Base-by-base conservation (phyloP, 2,113 vertebrate species). In the Colistium nudipinnis region DNA sequence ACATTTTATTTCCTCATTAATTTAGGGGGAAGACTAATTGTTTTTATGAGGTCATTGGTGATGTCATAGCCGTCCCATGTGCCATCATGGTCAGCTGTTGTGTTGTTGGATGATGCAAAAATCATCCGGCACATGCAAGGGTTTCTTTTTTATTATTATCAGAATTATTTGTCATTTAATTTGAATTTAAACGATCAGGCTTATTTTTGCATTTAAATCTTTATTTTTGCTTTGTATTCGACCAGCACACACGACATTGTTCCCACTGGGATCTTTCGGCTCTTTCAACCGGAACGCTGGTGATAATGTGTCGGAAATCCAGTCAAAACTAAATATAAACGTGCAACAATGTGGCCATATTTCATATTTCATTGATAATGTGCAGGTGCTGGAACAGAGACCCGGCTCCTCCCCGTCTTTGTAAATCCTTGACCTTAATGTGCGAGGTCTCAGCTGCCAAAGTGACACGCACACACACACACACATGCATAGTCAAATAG, bases 381-480 rank as follows among this genome's bases (percentile, higher is more conserved):
- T 49, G 39, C 31, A 22, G 74, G 53, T 52, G 65, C 43, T 35
- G 59, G 38, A 70, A 56, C 6, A 38, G 45, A 51, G 16, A 19
- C 47, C 36, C 24, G 30, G 74, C 43, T 74, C 43, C 45, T 25
- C 20, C 36, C 51, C 52, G 64, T 64, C 62, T 74, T 71, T 72
- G 28, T 62, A 74, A 75, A 78, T 27, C 57, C 74, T 76, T 78
- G 63, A 78, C 63, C 77, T 77, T 33, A 68, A 57, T 60, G 61
- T 61, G 44, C 38, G 31, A 84, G 74, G 70, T 74, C 68, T 33
- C 85, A 76, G 70, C 73, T 84, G 78, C 74, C 80, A 78, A 74
- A 81, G 44, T 70, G 62, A 70, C 62, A 57, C 24, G 48, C 52
- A 49, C 69, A 67, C 47, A 67, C 53, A 52, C 39, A 44, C 52